Evolutionary conservation across 1,140 invertebrate genomes (phyloP), one percentile per base, ranked within the genome.

Genomic region (Caerostris extrusa): DNA sequence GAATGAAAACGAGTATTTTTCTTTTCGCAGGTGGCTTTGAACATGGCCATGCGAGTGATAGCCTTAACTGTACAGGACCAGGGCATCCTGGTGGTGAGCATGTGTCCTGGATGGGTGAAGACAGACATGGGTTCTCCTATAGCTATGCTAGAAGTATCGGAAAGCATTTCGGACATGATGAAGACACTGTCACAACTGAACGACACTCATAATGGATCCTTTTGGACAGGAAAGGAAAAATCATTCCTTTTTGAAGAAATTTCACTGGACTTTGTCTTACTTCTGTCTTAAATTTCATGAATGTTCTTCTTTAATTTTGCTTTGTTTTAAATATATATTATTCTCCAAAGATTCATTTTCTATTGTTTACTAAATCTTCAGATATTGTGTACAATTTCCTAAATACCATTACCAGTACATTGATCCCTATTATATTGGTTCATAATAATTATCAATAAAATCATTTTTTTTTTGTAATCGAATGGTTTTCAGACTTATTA

Each of bases 101-200:
- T 94, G 17, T 86, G 86, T 77, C 93, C 93, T 17, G 85, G 83
- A n/a, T 94, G 93, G 93, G 85, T 81, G 3, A 81, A 67, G 56
- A 88, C 83, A 17, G 85, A 94, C 67, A 81, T 81, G 83, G 83
- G 83, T 8, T 17, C 56, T 12, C n/a, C 56, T 4, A 5, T 3
- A 8, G 83, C 56, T 2, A 10, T 56, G 7, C n/a, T 94, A 8
- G 34, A 50, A 34, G 55, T 56, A 4, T 12, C 14, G 0, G 67
- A 94, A 7, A 90, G 85, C n/a, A 64, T 87, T n/a, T 55, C 57
- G 53, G 19, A 12, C 57, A 94, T 87, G 10, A 53, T 81, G n/a
- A 87, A 71, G 50, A 94, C 82, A 17, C 12, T 67, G 10, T 1
- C 56, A 17, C 64, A 8, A 3, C 34, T 89, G 19, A 61, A 94